Conservation (phyloP, 2,113 vertebrate species). For the Ploceus nigricollis region DNA sequence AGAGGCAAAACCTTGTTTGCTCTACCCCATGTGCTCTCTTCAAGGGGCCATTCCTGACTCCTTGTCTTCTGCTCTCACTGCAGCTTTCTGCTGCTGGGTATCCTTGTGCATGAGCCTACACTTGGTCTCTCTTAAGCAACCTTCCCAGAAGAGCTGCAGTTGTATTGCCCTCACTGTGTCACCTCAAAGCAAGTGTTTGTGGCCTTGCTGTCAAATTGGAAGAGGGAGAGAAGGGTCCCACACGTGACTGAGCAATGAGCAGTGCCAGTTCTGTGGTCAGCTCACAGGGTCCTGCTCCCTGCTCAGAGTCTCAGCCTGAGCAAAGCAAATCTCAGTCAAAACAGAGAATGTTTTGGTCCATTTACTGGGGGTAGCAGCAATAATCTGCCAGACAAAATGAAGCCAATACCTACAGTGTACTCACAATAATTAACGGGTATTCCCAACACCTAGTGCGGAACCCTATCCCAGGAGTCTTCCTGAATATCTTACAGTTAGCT, state of each 20-base stretch:
- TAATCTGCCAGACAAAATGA: neutral
- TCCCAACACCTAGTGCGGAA: neutral
- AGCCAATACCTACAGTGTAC: neutral
- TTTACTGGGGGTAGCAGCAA: neutral
- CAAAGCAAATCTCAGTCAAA: too few relatives aligned
- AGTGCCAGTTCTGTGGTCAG: neutral
- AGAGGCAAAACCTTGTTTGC: neutral
- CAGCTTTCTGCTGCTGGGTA: neutral
- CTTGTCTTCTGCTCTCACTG: neutral
- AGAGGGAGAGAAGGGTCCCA: neutral
- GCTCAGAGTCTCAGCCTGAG: neutral
- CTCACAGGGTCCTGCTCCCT: neutral
- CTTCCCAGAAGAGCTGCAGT: neutral
- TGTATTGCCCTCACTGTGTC: accelerated
- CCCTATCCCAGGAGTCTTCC: neutral
- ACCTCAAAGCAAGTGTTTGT: neutral
- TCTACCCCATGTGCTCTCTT: neutral
- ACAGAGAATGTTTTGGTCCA: neutral
- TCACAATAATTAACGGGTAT: neutral
- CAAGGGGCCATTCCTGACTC: neutral
- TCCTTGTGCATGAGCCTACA: accelerated
- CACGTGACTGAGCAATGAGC: accelerated
- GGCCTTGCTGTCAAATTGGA: neutral
- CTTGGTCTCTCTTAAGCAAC: neutral
- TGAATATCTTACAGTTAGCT: neutral